Base-by-base conservation (phyloP, 2,888 invertebrate genomes). In the Eupelmus urozonus region DNA sequence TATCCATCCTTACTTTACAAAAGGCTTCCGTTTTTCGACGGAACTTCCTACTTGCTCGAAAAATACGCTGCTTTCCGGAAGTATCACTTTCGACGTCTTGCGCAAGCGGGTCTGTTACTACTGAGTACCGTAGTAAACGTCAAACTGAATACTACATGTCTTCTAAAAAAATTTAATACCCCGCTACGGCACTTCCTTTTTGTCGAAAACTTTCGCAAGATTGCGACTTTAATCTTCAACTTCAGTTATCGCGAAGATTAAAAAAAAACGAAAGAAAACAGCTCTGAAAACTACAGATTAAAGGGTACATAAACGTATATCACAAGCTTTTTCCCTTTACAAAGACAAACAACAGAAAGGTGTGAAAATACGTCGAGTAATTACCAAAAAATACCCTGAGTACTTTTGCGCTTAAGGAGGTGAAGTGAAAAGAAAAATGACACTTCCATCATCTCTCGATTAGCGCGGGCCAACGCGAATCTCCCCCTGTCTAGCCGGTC, bases 401-500 rank as follows among this genome's bases (percentile, higher is more conserved):
- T 55, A 40, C 55, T 55, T 40, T 20, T 7, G 25, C 51, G 42
- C 23, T 42, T 66, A 29, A 62, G 62, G 25, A 69, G 9, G 40
- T 23, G 34, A 2, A 45, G n/a, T 11, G 5, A 7, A 40, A 20
- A 69, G 67, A 73, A 63, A 78, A 74, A 78, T 69, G 59, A 69
- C n/a, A 55, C 72, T 45, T 73, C 53, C 67, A 73, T 78, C 69
- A 57, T 49, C 55, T 74, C 57, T 78, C 63, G 62, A 78, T 78
- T 74, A 74, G 49, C 42, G 53, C 9, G 9, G 9, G 34, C n/a
- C n/a, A n/a, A n/a, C 34, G 34, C 34, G 9, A 40, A 40, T 51
- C 78, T 40, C 16, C 23, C 23, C 18, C 7, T 51, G 18, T 72
- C 51, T 72, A 27, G 25, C 1, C 29, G 63, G n/a, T 16, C 27